These are phyloP conservation scores for Calliopsis andreniformis DNA, from an alignment of 1,140 invertebrate species.

Conservation along the genomic window DNA sequence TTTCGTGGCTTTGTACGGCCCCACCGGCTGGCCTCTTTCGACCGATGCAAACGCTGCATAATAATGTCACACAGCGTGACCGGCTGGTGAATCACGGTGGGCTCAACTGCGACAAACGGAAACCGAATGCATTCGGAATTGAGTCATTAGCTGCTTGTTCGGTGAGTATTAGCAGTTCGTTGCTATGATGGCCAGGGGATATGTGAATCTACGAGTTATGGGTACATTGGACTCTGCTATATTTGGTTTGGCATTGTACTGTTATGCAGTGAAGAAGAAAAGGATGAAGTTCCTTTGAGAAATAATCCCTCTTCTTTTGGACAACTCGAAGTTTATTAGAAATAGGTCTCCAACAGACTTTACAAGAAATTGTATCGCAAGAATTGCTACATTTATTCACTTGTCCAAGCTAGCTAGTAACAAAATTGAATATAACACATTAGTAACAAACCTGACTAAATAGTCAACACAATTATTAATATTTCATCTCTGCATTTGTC, in stretches of 20 bases:
- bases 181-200: neutral
- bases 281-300: too few species aligned
- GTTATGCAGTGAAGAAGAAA: too few species aligned
- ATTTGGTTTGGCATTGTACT: too few species aligned
- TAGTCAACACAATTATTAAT: neutral
- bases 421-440: neutral
- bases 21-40: constrained; percentile 49
- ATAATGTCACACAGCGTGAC: constrained; percentile 63
- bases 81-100: constrained; percentile 58
- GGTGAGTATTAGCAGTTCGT: neutral
- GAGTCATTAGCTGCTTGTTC: constrained; percentile 35
- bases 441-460: neutral
- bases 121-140: constrained; percentile 31
- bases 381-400: too few species aligned
- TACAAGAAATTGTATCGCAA: too few species aligned
- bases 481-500: neutral
- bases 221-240: too few species aligned
- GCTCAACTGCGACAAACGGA: constrained; percentile 20
- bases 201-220: neutral
- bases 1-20: constrained; percentile 60
- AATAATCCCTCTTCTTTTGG: too few species aligned
- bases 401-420: too few species aligned
- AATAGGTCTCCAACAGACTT: too few species aligned
- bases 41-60: constrained; percentile 61
- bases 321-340: too few species aligned